phyloP scores from a whole-genome alignment of 2,888 invertebrate species.

The Hyposoter dolosus region DNA sequence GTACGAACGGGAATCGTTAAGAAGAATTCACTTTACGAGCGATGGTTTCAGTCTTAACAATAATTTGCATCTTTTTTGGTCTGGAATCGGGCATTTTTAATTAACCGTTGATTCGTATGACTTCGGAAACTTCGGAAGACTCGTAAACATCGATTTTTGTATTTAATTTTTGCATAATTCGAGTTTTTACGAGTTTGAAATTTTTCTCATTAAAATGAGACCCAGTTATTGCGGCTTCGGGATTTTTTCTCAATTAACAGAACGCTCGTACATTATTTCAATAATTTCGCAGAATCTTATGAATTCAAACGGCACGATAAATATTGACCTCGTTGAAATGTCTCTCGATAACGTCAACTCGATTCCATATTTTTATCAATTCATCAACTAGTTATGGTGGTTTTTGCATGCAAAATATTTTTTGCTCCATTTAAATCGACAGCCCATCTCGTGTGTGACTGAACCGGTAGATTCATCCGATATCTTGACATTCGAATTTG shows the following conservation, averaged over 20 bases:
- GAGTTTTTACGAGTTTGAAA: background rate
- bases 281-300: background rate
- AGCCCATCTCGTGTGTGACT: background rate
- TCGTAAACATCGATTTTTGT: background rate
- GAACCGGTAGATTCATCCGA: constrained; percentile 26
- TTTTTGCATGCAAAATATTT: background rate
- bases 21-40: constrained; percentile 5
- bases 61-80: background rate
- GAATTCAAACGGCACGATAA: background rate
- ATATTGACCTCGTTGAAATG: background rate
- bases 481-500: constrained; percentile 32
- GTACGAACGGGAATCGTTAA: constrained; percentile 15
- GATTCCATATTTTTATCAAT: background rate
- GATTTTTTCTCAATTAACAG: background rate
- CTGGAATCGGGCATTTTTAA: background rate
- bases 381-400: background rate
- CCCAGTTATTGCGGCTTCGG: background rate
- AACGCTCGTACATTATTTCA: background rate
- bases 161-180: background rate
- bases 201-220: background rate
- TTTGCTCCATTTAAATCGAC: background rate
- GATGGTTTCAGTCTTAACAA: constrained; percentile 1
- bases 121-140: background rate
- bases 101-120: background rate
- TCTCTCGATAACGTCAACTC: background rate